Conservation (phyloP, 92 coral and sea anemone species). For the Galaxea fascicularis region DNA sequence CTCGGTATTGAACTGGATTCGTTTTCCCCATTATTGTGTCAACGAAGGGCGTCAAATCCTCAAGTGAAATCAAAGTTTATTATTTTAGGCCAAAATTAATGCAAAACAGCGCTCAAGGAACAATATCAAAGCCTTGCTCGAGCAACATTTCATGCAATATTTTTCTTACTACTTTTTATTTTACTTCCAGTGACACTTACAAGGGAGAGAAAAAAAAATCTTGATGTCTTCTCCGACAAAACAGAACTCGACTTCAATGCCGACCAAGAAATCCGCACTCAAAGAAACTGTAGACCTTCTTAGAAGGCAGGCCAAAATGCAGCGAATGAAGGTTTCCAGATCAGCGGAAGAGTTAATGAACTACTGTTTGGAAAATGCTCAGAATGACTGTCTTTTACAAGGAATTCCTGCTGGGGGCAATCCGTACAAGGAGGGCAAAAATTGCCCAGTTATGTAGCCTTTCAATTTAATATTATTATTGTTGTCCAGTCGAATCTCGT, state of each 20-base stretch:
- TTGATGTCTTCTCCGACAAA: slow-evolving; percentile 69
- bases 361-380: slow-evolving; percentile 87
- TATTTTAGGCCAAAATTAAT: too few relatives aligned
- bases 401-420: slow-evolving; percentile 81
- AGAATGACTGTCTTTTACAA: slow-evolving; percentile 83
- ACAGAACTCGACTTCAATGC: slow-evolving; percentile 46
- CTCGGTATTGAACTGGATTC: too few relatives aligned
- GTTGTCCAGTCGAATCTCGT: background rate
- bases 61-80: too few relatives aligned
- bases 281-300: slow-evolving; percentile 85
- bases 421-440: slow-evolving; percentile 93
- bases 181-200: background rate
- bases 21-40: too few relatives aligned
- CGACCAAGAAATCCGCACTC: slow-evolving; percentile 76
- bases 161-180: background rate
- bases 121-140: too few relatives aligned
- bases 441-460: slow-evolving; percentile 88
- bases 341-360: slow-evolving; percentile 87
- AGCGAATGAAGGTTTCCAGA: slow-evolving; percentile 84
- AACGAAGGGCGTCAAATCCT: too few relatives aligned
- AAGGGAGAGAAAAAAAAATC: background rate
- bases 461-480: too few relatives aligned
- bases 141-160: too few relatives aligned
- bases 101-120: too few relatives aligned
- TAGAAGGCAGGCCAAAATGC: slow-evolving; percentile 75